Evolutionary conservation across 2,888 invertebrate genomes (phyloP).

Genomic region (Dolichopus griseipennis): DNA sequence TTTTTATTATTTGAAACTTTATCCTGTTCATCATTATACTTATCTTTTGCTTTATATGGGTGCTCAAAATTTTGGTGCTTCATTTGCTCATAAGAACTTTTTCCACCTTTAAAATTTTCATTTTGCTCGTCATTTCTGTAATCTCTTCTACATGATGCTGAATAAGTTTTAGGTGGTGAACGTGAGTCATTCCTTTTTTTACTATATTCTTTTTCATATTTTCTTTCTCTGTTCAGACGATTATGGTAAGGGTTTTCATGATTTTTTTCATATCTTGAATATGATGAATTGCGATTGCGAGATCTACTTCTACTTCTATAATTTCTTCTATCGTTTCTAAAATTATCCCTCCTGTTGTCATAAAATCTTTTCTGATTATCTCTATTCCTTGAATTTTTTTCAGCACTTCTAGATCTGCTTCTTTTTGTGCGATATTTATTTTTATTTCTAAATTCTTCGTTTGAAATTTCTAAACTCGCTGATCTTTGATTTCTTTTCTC

Average conservation of each 20-base stretch:
- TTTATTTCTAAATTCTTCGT: background rate
- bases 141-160: too few relatives aligned
- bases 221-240: too few relatives aligned
- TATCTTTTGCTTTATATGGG: too few relatives aligned
- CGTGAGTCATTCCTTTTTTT: background rate
- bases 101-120: too few relatives aligned
- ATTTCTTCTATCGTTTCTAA: background rate
- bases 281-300: background rate
- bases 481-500: constrained; percentile 26
- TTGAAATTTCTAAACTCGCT: background rate
- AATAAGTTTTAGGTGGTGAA: background rate
- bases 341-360: background rate
- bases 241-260: too few relatives aligned
- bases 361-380: background rate
- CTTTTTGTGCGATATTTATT: background rate
- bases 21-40: too few relatives aligned
- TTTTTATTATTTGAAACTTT: too few relatives aligned
- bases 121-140: too few relatives aligned
- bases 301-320: background rate
- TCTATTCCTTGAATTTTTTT: background rate
- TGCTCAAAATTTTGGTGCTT: too few relatives aligned
- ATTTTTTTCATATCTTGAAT: background rate
- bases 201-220: background rate
- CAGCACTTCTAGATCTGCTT: background rate
- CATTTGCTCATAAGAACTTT: too few relatives aligned